Base-by-base conservation (phyloP, 2,113 vertebrate species). In the Synodontis membranacea region DNA sequence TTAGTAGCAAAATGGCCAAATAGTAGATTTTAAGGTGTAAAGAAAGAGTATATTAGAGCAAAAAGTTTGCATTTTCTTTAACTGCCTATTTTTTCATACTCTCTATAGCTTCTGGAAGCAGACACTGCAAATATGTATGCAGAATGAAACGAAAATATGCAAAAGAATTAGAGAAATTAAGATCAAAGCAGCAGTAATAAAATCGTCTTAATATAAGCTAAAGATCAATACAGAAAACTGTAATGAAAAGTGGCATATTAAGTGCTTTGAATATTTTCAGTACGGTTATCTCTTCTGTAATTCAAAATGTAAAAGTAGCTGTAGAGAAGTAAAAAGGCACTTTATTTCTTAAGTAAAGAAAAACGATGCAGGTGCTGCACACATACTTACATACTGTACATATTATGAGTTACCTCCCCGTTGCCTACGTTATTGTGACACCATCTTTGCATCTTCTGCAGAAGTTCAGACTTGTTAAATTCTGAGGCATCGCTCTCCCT, bases 381-480 rank as follows among this genome's bases (percentile, higher is more conserved):
- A 34, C 15, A 66, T 54, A 54, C 5, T 15, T 62, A 28, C 58
- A 62, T 62, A 54, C 48, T 21, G 52, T 54, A 56, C 11, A 64
- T 39, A 42, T 23, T 70, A 42, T 46, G 39, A 75, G 2, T 21
- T 37, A 1, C 17, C 39, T 79, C 10, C 10, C 8, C 21, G 12
- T 2, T 9, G 5, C 28, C 28, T 50, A 7, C 34, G 42, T 14
- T 4, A 46, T 12, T 31, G 28, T 48, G 0, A 1, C 5, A 0
- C n/a, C 19, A 79, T 83, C 68, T 17, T 84, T 70, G 19, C 68
- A 15, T 80, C 17, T 19, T 12, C 56, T 81, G 39, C 92, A 99
- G 97, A 94, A 97, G 95, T 89, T 96, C 96, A 0, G 97, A 98
- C 90, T 89, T 96, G 89, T 87, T 97, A 85, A 94, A 88, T 62